These are phyloP conservation scores for Acheta domesticus DNA, from an alignment of 2,888 invertebrate species.

Conservation along the genomic window DNA sequence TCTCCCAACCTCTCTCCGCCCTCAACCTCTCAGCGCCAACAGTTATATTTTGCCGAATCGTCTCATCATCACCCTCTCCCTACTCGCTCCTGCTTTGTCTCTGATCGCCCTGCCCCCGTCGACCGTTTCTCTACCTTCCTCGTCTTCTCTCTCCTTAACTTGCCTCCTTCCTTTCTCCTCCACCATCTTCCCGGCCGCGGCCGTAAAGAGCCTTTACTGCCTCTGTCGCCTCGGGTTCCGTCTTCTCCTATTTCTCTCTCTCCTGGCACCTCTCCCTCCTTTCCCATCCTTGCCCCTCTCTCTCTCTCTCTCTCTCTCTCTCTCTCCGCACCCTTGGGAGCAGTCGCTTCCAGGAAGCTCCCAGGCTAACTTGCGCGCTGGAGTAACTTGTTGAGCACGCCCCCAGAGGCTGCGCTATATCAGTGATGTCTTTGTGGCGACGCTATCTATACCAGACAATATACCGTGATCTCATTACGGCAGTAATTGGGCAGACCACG, in stretches of 20 bases:
- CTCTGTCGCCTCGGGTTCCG: too few species aligned
- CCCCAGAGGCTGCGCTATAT: background rate
- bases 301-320: background rate
- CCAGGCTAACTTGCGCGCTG: background rate
- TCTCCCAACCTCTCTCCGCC: background rate
- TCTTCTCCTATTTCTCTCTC: too few species aligned
- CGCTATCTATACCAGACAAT: conserved; percentile 18
- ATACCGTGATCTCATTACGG: conserved; percentile 1
- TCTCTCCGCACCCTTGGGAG: background rate
- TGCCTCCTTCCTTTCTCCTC: too few species aligned
- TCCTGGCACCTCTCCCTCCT: background rate
- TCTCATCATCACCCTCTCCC: background rate
- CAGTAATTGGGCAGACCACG: background rate
- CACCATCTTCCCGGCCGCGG: too few species aligned
- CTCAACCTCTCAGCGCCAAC: background rate
- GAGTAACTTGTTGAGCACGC: background rate
- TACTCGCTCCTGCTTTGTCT: too few species aligned
- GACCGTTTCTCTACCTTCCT: background rate
- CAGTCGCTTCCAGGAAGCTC: background rate
- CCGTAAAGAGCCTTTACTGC: too few species aligned
- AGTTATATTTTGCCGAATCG: background rate
- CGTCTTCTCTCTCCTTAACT: background rate
- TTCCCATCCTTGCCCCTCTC: background rate
- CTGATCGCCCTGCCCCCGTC: background rate
- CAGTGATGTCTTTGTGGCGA: conserved; percentile 6